Percentiles rank a stretch among this genome's conserved stretches.
These are phyloP conservation scores for Aricia artaxerxes DNA, from an alignment of 2,888 invertebrate species.

Conservation along the genomic window DNA sequence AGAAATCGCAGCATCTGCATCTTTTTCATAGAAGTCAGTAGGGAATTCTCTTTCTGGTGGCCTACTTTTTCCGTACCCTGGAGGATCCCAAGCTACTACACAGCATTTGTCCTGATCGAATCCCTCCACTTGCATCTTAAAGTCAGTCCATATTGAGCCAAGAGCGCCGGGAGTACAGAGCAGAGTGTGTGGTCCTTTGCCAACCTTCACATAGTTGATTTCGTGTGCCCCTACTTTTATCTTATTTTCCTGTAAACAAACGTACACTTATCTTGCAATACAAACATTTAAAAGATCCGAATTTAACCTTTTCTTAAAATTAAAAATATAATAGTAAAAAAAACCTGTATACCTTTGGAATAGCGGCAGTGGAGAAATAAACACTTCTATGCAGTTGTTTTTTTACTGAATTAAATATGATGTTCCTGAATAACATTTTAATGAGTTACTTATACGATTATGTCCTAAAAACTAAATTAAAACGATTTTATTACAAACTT, in stretches of 20 bases:
- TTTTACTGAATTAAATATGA: constrained; percentile 39
- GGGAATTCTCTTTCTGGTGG: constrained; percentile 88
- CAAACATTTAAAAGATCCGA: neutral
- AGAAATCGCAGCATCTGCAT: constrained; percentile 85
- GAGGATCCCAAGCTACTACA: constrained; percentile 90
- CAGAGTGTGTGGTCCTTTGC: constrained; percentile 81
- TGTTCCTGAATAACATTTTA: constrained; percentile 42
- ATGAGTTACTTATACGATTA: neutral
- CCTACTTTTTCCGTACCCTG: constrained; percentile 91
- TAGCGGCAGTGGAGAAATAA: constrained; percentile 46
- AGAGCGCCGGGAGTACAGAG: constrained; percentile 90
- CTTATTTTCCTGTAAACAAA: constrained; percentile 80
- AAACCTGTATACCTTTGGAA: constrained; percentile 46
- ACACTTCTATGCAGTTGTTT: constrained; percentile 42
- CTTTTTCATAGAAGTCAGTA: constrained; percentile 85
- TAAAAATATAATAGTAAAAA: neutral
- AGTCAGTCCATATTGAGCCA: constrained; percentile 91
- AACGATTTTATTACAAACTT: neutral
- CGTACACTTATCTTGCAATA: neutral
- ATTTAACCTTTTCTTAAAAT: neutral
- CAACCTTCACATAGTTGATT: constrained; percentile 81
- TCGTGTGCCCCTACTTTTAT: constrained; percentile 80
- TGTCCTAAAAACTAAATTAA: neutral
- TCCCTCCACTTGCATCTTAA: constrained; percentile 87
- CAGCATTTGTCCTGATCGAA: constrained; percentile 83